Evolutionary conservation across 2,888 invertebrate genomes (phyloP).

Genomic region (Tetragonula carbonaria): DNA sequence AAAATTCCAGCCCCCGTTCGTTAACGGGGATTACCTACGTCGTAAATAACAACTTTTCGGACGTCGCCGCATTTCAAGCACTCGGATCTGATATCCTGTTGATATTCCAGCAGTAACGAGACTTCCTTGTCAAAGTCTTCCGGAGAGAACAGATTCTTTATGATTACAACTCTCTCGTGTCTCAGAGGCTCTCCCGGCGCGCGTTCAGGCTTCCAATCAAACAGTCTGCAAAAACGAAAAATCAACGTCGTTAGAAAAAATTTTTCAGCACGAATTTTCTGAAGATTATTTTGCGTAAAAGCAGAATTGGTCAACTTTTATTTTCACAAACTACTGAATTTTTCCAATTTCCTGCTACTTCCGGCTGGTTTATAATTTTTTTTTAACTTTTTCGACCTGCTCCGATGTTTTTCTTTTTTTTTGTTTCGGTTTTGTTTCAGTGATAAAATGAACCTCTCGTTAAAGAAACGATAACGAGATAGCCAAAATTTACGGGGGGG

Average conservation of each 20-base stretch:
- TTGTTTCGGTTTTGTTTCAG: too few relatives aligned
- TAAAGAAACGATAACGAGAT: too few relatives aligned
- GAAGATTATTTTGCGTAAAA: not conserved
- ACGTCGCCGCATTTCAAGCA: slow-evolving; percentile 96
- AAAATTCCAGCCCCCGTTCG: too few relatives aligned
- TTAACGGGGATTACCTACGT: slow-evolving; percentile 86
- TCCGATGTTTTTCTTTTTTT: too few relatives aligned
- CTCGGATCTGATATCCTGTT: slow-evolving; percentile 95
- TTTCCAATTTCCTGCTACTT: too few relatives aligned
- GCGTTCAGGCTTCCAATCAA: slow-evolving; percentile 98
- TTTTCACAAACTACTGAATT: too few relatives aligned
- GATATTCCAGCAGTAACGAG: slow-evolving; percentile 94
- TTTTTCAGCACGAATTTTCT: too few relatives aligned
- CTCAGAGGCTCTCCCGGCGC: slow-evolving; percentile 93
- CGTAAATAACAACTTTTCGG: slow-evolving; percentile 95
- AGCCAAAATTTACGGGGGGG: too few relatives aligned
- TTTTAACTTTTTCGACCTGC: too few relatives aligned
- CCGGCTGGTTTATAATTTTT: too few relatives aligned
- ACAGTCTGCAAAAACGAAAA: slow-evolving; percentile 86
- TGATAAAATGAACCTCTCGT: too few relatives aligned
- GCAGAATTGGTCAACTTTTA: too few relatives aligned
- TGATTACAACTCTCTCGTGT: slow-evolving; percentile 95
- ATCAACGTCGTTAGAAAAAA: not conserved
- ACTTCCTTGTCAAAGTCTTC: slow-evolving; percentile 96
- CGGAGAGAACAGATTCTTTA: slow-evolving; percentile 96